A percentile compares a stretch with the other conserved stretches of the same genome.
These are phyloP conservation scores for Microtus ochrogaster DNA, from an alignment of 2,113 vertebrate genomes.

Conservation along the genomic window DNA sequence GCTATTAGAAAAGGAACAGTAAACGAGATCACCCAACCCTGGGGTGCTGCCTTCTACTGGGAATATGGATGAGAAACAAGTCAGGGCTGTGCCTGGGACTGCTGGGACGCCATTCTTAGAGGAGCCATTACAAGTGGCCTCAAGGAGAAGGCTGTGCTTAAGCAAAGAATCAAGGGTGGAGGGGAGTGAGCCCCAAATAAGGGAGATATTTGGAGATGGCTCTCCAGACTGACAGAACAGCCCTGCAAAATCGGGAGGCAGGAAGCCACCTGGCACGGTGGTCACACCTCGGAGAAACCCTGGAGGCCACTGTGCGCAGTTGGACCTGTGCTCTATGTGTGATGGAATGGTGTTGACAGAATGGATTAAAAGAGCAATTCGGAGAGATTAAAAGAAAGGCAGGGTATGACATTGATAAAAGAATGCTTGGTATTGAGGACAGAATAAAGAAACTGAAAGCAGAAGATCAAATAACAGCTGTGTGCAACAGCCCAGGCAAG, in stretches of 20 bases:
- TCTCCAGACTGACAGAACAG: background rate
- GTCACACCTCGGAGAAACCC: background rate
- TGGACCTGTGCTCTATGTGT: background rate
- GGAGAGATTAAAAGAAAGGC: background rate
- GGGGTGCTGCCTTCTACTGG: background rate
- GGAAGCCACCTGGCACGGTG: background rate
- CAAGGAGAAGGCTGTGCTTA: background rate
- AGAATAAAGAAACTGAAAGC: background rate
- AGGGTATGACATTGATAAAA: background rate
- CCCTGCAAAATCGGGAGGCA: background rate
- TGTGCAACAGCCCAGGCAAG: background rate
- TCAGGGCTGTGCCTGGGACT: accelerated
- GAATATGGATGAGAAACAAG: background rate
- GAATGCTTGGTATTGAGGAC: background rate
- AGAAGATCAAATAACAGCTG: background rate
- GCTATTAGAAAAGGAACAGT: background rate
- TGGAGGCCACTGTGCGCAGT: background rate
- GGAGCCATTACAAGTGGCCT: background rate
- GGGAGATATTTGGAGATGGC: background rate
- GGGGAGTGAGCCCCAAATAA: background rate
- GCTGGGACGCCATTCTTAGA: background rate
- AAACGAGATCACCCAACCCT: background rate
- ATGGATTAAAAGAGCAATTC: background rate
- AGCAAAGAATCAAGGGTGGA: background rate
- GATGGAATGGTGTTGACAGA: background rate